Percentiles rank a stretch among this genome's conserved stretches.
Conservation (phyloP, 2,888 invertebrate species). For the Alviniconcha strummeri region DNA sequence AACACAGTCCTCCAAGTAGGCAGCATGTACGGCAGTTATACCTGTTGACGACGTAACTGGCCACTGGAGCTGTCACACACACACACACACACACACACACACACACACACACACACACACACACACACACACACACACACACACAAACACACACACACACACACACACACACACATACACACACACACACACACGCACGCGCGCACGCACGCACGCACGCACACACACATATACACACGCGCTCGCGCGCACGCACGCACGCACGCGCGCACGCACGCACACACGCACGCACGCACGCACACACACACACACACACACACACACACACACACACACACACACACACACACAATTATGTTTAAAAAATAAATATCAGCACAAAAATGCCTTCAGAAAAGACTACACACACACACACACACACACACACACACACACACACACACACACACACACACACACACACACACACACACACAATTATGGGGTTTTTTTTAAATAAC, state of each 20-base stretch:
- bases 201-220: not conserved
- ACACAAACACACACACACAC: not conserved
- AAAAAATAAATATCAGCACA: not conserved
- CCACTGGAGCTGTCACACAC: not conserved
- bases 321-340: conserved; percentile 10
- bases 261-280: not conserved
- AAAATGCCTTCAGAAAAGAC: too few relatives aligned
- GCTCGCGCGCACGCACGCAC: not conserved
- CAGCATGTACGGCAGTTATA: too few relatives aligned
- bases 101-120: conserved; percentile 1
- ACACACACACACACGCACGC: not conserved
- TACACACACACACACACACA: not conserved
- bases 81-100: not conserved
- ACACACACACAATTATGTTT: not conserved
- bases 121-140: not conserved
- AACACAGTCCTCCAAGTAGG: too few relatives aligned
- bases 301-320: conserved; percentile 11
- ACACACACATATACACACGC: not conserved
- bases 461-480: not conserved
- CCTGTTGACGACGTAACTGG: too few relatives aligned
- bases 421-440: too few relatives aligned
- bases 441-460: not conserved
- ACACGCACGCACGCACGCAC: not conserved
- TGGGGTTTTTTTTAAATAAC: not conserved
- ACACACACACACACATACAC: not conserved